Evolutionary conservation across 2,888 invertebrate genomes (phyloP).

Genomic region (Leistus spinibarbis): DNA sequence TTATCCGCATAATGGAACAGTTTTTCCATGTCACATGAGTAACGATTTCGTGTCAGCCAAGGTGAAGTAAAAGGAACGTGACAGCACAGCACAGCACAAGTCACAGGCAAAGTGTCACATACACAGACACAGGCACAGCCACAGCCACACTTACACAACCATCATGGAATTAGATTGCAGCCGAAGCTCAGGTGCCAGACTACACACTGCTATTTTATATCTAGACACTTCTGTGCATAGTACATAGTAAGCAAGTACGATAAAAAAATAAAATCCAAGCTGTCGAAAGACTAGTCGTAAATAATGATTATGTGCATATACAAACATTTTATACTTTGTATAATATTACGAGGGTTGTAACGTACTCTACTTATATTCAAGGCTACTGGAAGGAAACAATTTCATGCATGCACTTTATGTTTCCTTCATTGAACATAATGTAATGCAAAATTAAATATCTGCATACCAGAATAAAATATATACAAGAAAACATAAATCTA

Average conservation of each 20-base stretch:
- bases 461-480: too few relatives aligned
- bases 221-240: not conserved
- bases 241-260: not conserved
- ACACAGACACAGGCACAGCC: not conserved
- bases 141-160: not conserved
- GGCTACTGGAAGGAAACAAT: not conserved
- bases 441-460: too few relatives aligned
- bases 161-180: constrained; percentile 28
- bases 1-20: constrained; percentile 22
- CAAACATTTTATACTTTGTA: not conserved
- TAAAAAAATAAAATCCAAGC: constrained; percentile 17
- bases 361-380: not conserved
- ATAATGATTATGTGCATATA: constrained; percentile 7
- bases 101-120: constrained; percentile 9
- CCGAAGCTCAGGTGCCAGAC: constrained; percentile 21
- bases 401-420: too few relatives aligned
- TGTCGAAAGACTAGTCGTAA: constrained; percentile 10
- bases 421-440: too few relatives aligned
- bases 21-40: constrained; percentile 12
- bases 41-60: constrained; percentile 20
- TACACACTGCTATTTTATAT: constrained; percentile 2
- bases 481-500: too few relatives aligned
- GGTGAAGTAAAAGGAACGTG: constrained; percentile 19
- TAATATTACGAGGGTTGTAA: not conserved
- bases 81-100: constrained; percentile 15